Evolutionary conservation across 1,140 invertebrate species (phyloP).

Genomic region (Lepeophtheirus salmonis): DNA sequence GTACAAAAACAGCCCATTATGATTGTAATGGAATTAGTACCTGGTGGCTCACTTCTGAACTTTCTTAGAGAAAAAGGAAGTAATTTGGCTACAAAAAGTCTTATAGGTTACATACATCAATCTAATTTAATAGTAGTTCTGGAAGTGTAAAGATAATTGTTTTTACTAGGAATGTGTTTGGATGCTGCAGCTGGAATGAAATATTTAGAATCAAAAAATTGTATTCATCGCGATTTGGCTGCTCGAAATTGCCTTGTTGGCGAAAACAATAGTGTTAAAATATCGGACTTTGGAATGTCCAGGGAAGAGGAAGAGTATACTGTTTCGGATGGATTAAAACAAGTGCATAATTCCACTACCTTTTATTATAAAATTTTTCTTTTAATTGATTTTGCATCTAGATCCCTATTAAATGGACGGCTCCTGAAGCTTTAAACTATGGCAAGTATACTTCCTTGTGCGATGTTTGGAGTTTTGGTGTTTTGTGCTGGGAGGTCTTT

Average conservation of each 20-base stretch:
- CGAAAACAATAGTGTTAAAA: constrained; percentile 70
- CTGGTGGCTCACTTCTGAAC: constrained; percentile 34
- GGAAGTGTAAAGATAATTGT: not conserved
- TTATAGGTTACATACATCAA: constrained; percentile 16
- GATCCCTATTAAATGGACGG: constrained; percentile 95
- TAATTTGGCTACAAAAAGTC: not conserved
- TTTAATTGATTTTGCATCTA: constrained; percentile 27
- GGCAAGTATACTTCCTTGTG: constrained; percentile 90
- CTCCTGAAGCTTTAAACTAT: constrained; percentile 85
- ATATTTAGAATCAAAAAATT: constrained; percentile 86
- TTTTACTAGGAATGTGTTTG: constrained; percentile 53
- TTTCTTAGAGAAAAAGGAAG: constrained; percentile 20
- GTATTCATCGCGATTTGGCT: constrained; percentile 87
- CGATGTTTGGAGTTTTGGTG: constrained; percentile 96
- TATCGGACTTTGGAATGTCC: constrained; percentile 96
- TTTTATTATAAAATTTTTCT: not conserved
- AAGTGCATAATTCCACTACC: not conserved
- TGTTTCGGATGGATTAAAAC: constrained; percentile 90
- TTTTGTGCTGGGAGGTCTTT: constrained; percentile 93
- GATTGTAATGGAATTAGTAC: constrained; percentile 96
- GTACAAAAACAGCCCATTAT: constrained; percentile 95
- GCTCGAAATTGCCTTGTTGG: constrained; percentile 83
- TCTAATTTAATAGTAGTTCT: constrained; percentile 5
- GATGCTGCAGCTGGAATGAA: constrained; percentile 87
- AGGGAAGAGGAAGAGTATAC: constrained; percentile 90